Conservation (phyloP, 1,140 invertebrate genomes). For the Cecropterus lyciades region DNA sequence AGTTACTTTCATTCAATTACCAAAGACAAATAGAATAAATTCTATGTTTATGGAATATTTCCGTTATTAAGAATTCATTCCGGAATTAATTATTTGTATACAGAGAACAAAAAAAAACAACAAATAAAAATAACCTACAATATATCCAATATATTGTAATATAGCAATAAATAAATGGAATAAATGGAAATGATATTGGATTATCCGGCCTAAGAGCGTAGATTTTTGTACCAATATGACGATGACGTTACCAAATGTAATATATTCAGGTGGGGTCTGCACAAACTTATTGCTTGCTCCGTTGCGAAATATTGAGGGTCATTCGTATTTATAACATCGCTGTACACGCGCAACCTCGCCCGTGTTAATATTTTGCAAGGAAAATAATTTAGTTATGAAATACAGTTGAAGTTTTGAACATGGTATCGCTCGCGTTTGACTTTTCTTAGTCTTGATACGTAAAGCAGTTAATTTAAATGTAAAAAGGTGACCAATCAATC, state of each 20-base stretch:
- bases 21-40: too few species aligned
- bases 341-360: neutral
- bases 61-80: too few species aligned
- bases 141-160: neutral
- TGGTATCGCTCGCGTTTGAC: too few species aligned
- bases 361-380: neutral
- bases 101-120: neutral
- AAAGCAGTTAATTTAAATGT: too few species aligned
- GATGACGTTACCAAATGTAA: constrained; percentile 9
- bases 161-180: constrained; percentile 1
- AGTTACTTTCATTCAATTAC: too few species aligned
- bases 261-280: constrained; percentile 12
- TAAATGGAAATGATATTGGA: neutral
- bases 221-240: constrained; percentile 11
- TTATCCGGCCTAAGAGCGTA: neutral
- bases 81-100: too few species aligned
- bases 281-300: constrained; percentile 31
- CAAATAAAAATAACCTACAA: neutral
- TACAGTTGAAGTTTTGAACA: too few species aligned
- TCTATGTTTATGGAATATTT: too few species aligned
- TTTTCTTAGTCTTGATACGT: too few species aligned
- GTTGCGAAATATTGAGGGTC: constrained; percentile 12
- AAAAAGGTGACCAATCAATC: too few species aligned
- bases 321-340: constrained; percentile 4
- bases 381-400: too few species aligned